phyloP scores from a whole-genome alignment of 1,140 invertebrate species.

The Hermatobates lingyangjiaoensis region DNA sequence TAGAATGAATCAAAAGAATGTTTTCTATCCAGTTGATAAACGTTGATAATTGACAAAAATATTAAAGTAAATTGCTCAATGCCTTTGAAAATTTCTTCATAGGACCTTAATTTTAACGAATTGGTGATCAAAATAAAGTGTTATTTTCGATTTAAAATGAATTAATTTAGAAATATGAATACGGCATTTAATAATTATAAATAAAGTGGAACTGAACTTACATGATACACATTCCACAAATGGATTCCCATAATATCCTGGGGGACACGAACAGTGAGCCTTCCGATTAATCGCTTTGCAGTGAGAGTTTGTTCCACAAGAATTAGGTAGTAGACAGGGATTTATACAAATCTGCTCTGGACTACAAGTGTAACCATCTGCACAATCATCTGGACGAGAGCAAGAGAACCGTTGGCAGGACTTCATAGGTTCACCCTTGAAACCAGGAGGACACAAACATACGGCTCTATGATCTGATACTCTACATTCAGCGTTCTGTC shows the following conservation, averaged over 20 bases:
- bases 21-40: too few species aligned
- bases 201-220: conserved; percentile 16
- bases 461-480: conserved; percentile 58
- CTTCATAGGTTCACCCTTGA: conserved; percentile 26
- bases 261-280: conserved; percentile 66
- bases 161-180: too few species aligned
- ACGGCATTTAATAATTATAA: too few species aligned
- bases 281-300: conserved; percentile 56
- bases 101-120: too few species aligned
- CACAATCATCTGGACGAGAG: conserved; percentile 53
- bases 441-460: conserved; percentile 69
- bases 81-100: neutral
- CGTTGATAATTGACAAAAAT: neutral
- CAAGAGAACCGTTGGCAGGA: conserved; percentile 42
- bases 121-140: too few species aligned
- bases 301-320: conserved; percentile 68
- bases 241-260: conserved; percentile 67
- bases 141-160: too few species aligned
- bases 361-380: too few species aligned
- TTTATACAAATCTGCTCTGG: conserved; percentile 61
- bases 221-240: conserved; percentile 50
- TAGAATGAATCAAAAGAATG: too few species aligned
- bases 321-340: conserved; percentile 52
- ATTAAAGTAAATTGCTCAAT: neutral
- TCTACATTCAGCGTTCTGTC: conserved; percentile 52